These are phyloP conservation scores for Chromis chromis DNA, from an alignment of 2,797 vertebrate species.

Conservation along the genomic window DNA sequence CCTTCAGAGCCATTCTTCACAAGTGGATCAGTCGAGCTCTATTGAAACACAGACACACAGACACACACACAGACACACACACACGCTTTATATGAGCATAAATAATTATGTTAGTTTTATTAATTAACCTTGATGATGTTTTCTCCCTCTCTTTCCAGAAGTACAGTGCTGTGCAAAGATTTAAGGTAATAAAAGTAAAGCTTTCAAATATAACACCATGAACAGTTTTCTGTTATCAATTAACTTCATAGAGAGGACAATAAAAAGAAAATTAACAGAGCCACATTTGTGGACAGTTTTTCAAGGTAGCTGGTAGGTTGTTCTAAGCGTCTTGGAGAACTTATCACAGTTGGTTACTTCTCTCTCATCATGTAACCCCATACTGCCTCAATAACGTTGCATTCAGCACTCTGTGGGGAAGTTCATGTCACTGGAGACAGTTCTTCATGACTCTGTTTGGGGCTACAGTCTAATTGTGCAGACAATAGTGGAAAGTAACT, in stretches of 20 bases:
- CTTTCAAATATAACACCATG: neutral
- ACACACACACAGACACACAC: neutral
- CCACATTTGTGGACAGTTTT: neutral
- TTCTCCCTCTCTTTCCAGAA: conserved; percentile 7
- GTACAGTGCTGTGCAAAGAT: neutral
- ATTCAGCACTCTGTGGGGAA: no score
- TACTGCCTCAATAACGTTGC: neutral
- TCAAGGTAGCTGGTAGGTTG: neutral
- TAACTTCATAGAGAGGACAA: neutral
- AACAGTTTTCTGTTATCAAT: neutral
- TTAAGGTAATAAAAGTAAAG: neutral
- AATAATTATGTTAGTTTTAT: neutral
- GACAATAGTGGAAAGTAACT: no score
- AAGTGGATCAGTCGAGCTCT: conserved; percentile 71
- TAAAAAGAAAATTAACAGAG: no score
- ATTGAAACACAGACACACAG: conserved; percentile 27
- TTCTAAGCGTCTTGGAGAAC: neutral
- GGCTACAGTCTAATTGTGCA: neutral
- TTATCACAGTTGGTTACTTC: neutral
- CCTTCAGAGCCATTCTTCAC: conserved; percentile 68
- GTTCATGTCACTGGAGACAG: neutral
- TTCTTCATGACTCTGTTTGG: neutral
- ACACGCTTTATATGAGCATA: neutral
- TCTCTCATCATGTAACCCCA: neutral
- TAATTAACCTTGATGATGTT: neutral